phyloP scores from a whole-genome alignment of 2,797 vertebrate genomes.

The Sebastolobus altivelis region DNA sequence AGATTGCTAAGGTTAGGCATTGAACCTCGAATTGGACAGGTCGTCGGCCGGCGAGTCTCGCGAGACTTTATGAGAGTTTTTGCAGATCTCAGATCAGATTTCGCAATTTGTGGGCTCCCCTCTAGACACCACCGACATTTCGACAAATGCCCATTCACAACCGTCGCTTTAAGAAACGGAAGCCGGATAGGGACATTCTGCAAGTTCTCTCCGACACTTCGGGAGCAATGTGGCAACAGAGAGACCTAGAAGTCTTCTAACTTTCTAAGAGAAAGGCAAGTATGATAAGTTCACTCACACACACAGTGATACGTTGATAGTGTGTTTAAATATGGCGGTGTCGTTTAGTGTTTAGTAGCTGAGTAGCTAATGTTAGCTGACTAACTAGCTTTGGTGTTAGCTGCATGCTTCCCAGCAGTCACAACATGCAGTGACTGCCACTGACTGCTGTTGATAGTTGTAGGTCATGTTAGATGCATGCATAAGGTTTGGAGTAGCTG shows the following conservation, averaged over 20 bases:
- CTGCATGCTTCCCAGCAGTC: slow-evolving; percentile 4
- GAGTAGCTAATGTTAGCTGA: slow-evolving; percentile 11
- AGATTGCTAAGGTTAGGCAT: too few species aligned
- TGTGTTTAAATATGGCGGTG: not conserved
- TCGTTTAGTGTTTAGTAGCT: not conserved
- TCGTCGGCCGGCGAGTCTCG: too few species aligned
- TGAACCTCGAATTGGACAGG: too few species aligned
- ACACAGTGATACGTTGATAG: accelerated
- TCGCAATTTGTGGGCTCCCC: too few species aligned
- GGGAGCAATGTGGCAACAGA: not conserved
- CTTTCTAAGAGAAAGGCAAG: not conserved
- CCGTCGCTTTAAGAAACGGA: slow-evolving; percentile 27
- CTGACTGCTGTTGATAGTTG: not conserved
- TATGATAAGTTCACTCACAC: not conserved
- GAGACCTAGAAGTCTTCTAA: too few species aligned
- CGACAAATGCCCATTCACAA: not conserved
- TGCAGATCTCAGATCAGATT: too few species aligned
- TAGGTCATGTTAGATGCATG: not conserved
- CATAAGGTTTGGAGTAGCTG: not conserved
- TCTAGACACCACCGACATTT: not conserved
- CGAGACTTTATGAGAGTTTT: too few species aligned
- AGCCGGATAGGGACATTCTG: slow-evolving; percentile 28
- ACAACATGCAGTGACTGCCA: not conserved
- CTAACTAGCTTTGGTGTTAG: slow-evolving; percentile 47
- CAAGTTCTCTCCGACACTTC: not conserved